Conservation (phyloP, 2,797 vertebrate genomes). For the Typhlichthys subterraneus region DNA sequence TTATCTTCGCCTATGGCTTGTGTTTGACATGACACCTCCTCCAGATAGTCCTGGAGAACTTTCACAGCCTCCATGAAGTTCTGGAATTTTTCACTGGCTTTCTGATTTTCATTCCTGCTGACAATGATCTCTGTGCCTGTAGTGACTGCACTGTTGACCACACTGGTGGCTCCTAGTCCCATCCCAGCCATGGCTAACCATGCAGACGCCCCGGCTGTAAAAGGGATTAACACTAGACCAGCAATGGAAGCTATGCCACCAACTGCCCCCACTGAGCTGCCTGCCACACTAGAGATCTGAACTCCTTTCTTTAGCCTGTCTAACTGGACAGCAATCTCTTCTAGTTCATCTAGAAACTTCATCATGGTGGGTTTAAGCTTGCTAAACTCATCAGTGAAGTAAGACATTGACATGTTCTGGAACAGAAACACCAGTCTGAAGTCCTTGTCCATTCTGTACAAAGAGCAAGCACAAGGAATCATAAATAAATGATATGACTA, state of each 20-base stretch:
- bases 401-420: too few species aligned
- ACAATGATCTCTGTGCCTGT: slow-evolving; percentile 56
- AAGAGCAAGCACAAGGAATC: too few species aligned
- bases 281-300: slow-evolving; percentile 72
- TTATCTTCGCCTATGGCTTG: background rate
- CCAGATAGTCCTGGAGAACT: slow-evolving; percentile 45
- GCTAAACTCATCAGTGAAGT: too few species aligned
- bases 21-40: slow-evolving; percentile 26
- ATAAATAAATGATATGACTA: too few species aligned
- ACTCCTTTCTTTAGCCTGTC: slow-evolving; percentile 69
- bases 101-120: slow-evolving; percentile 41
- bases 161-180: slow-evolving; percentile 65
- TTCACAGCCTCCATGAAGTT: slow-evolving; percentile 66
- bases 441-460: too few species aligned
- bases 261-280: slow-evolving; percentile 69
- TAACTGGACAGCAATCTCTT: slow-evolving; percentile 61
- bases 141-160: slow-evolving; percentile 56
- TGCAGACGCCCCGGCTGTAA: slow-evolving; percentile 67
- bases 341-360: slow-evolving; percentile 12
- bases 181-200: slow-evolving; percentile 56
- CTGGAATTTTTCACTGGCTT: slow-evolving; percentile 45
- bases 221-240: slow-evolving; percentile 69
- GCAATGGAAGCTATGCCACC: slow-evolving; percentile 69
- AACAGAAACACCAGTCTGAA: too few species aligned
- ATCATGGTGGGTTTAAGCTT: too few species aligned